Base-by-base conservation (phyloP, 2,113 vertebrate genomes). In the Mesembrinibis cayennensis region DNA sequence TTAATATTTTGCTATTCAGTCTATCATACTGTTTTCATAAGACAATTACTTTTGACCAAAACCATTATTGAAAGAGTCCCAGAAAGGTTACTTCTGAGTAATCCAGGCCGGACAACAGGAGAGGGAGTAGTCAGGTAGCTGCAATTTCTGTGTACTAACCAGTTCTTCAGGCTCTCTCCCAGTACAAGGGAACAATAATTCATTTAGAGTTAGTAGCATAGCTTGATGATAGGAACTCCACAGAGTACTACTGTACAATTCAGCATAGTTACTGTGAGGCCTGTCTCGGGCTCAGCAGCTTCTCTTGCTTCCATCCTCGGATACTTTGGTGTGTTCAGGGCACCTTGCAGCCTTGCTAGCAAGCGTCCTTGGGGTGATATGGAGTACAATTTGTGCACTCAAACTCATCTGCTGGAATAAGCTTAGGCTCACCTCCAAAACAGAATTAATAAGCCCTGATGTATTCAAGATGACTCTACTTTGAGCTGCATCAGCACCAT, bases 241-340 rank as follows among this genome's bases (percentile, higher is more conserved):
- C 0, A 0, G 29, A 61, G 15, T 49, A 47, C 10, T 63, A 3
- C 36, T 58, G 6, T 36, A 16, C 18, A 40, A 44, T 63, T 15
- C 59, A 32, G 8, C 0, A 0, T 47, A 26, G 38, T 67, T 63
- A 16, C 32, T 69, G 11, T 42, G 49, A 81, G 27, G 15, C 49
- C 26, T 89, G 44, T 69, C 67, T 76, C 1, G 3, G n/a, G 29
- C 38, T 91, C 47, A 83, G 27, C 44, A 76, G 13, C 14, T 32
- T 76, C 30, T 72, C 66, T 73, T 83, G 13, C 26, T 56, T 70
- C 34, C 17, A 32, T 55, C 71, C 27, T 91, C n/a, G 52, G 53
- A 45, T 72, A 22, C 32, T 89, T 86, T 34, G 42, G 17, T 32
- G 58, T 50, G 22, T 63, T 70, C 49, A 53, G 84, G 53, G n/a